These are phyloP conservation scores for Pseudotriccus pelzelni DNA, from an alignment of 2,797 vertebrate genomes.

Conservation along the genomic window DNA sequence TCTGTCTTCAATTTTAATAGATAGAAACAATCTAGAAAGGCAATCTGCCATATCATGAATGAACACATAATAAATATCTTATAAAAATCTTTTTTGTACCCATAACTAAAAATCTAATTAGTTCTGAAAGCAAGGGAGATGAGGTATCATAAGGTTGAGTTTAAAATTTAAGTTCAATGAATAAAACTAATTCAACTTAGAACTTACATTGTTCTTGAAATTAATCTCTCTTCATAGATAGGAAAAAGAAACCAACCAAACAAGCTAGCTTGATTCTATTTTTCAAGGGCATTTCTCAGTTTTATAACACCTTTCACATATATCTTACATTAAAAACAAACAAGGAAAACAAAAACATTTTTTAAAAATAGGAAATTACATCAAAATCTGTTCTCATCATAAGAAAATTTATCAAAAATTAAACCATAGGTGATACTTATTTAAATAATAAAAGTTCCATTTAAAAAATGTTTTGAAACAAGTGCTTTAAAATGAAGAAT, in stretches of 20 bases:
- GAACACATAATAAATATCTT: background rate
- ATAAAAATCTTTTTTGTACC: background rate
- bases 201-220: background rate
- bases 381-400: background rate
- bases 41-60: background rate
- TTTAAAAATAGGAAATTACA: background rate
- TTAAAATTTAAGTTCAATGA: background rate
- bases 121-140: background rate
- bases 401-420: background rate
- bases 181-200: background rate
- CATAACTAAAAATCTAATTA: background rate
- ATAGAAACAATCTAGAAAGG: background rate
- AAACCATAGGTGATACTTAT: background rate
- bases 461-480: background rate
- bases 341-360: background rate
- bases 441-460: background rate
- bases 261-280: background rate
- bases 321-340: background rate
- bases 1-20: background rate
- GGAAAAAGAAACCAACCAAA: background rate
- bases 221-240: background rate
- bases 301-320: background rate
- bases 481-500: background rate
- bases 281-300: background rate
- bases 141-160: background rate